Evolutionary conservation across 2,797 vertebrate genomes (phyloP), one percentile per base, ranked within the genome.

Genomic region (Distichodus sexfasciatus): DNA sequence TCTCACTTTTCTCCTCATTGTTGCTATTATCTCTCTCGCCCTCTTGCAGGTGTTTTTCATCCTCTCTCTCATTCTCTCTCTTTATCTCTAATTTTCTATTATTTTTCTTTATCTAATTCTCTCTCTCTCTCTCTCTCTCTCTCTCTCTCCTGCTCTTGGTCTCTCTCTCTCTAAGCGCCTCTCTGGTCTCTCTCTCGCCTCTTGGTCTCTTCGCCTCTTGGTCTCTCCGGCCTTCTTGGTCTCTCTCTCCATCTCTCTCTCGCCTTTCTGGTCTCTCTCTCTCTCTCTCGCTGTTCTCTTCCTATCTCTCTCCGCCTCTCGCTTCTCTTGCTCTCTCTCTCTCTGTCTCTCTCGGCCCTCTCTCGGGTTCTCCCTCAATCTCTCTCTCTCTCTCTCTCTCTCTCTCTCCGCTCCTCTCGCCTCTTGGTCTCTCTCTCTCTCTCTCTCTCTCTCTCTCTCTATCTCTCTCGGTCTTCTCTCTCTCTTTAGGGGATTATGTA

Each of bases 401-500:
- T 36, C 62, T 43, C 40, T 14, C 53, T 47, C 41, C 21, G 9
- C 50, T 51, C 43, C 54, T 72, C 23, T n/a, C 11, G 44, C 40
- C 19, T 8, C 11, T 54, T 33, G 50, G 19, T 50, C 70, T 46
- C 38, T 15, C 15, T 60, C 8, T 72, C 11, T 53, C 14, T 33
- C 47, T 38, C 40, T 7, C n/a, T 38, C 21, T 24, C 2, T 12
- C 2, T 33, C 29, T 81, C 81, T 84, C 29, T 58, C 23, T 58
- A 63, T 28, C 77, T 76, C 62, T 67, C 40, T 28, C 66, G n/a
- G n/a, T n/a, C n/a, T n/a, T n/a, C 66, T 28, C 77, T 76, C 62
- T 67, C 40, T 28, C 66, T 68, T 53, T 80, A 71, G 72, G 78
- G 75, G 79, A 81, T 80, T 85, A 84, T 79, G 82, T 87, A 74